Conservation (phyloP, 2,113 vertebrate genomes). For the Vimba vimba region DNA sequence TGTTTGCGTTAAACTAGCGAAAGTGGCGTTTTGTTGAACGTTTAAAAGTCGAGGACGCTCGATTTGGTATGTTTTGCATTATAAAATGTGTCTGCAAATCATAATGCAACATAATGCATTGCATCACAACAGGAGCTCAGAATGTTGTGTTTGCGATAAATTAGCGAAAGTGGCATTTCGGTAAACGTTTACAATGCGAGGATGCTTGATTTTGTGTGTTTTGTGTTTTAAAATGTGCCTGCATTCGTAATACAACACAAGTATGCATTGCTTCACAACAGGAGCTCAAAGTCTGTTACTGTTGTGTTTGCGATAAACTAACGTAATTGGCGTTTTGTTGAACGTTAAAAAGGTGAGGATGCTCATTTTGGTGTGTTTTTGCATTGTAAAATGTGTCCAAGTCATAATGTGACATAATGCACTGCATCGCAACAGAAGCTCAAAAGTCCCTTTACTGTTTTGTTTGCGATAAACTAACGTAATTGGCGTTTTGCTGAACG, state of each 20-base stretch:
- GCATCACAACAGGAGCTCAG: background rate
- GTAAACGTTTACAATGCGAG: too few relatives aligned
- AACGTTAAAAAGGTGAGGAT: background rate
- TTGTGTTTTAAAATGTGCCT: background rate
- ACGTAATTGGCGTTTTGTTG: background rate
- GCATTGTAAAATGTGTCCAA: background rate
- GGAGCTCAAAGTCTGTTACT: background rate
- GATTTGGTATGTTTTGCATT: background rate
- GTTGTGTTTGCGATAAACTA: background rate
- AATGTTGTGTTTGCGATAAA: too few relatives aligned
- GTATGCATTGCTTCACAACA: slow-evolving; percentile 9
- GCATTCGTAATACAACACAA: background rate
- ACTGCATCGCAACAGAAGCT: background rate
- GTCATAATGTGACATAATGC: background rate
- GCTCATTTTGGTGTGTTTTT: background rate
- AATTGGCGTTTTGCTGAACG: background rate
- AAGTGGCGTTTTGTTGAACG: too few relatives aligned
- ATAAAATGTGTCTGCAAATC: background rate
- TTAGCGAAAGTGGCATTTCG: background rate
- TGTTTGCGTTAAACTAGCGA: too few relatives aligned
- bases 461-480: background rate
- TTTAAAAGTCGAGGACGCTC: background rate
- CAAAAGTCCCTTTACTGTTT: too few relatives aligned
- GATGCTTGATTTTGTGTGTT: too few relatives aligned
- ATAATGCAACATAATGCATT: background rate